These are phyloP conservation scores for Trachelus stipa DNA, from an alignment of 2,888 invertebrate species.

Conservation along the genomic window DNA sequence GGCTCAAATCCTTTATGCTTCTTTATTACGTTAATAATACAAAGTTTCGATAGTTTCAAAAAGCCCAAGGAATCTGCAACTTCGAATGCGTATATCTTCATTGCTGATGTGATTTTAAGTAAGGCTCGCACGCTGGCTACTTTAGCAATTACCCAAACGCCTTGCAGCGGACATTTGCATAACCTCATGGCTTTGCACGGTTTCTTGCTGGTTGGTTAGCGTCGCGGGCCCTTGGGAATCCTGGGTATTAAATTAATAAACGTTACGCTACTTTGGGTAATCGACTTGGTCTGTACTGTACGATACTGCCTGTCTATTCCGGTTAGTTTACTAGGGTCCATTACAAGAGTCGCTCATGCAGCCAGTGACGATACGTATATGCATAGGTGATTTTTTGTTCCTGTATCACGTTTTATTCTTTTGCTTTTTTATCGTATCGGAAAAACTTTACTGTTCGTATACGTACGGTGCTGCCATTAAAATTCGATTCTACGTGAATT, in stretches of 20 bases:
- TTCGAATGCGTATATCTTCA: constrained; percentile 18
- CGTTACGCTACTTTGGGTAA: not conserved
- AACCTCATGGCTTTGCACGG: constrained; percentile 52
- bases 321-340: not conserved
- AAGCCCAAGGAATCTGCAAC: not conserved
- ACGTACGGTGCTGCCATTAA: not conserved
- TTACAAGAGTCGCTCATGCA: not conserved
- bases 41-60: constrained; percentile 20
- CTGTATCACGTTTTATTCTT: not conserved
- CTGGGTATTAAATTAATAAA: constrained; percentile 1
- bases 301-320: not conserved
- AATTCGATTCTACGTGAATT: not conserved
- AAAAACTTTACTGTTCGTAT: not conserved
- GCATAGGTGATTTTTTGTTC: not conserved
- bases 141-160: constrained; percentile 59
- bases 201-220: constrained; percentile 21
- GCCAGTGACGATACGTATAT: not conserved
- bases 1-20: not conserved
- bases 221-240: not conserved
- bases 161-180: constrained; percentile 56
- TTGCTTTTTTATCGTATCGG: not conserved
- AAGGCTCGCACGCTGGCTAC: constrained; percentile 38
- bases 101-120: constrained; percentile 62
- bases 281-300: not conserved
- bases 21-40: constrained; percentile 38